phyloP scores from a whole-genome alignment of 2,888 invertebrate species.

The Nomada ferruginata region DNA sequence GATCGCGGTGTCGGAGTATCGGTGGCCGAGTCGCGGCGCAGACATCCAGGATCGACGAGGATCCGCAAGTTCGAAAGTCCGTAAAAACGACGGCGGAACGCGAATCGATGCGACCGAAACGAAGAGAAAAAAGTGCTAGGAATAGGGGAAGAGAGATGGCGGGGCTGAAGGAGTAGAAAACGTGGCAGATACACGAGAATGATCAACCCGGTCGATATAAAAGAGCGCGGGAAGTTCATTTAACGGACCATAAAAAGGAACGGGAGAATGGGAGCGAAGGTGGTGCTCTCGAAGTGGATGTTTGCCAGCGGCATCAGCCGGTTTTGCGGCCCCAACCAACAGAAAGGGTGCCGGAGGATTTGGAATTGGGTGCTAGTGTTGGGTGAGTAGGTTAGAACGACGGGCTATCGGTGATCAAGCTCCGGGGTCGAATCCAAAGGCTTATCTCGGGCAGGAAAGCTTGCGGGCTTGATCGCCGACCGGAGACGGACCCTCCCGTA shows the following conservation, averaged over 20 bases:
- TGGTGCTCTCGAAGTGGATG: slow-evolving; percentile 47
- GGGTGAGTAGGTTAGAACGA: slow-evolving; percentile 70
- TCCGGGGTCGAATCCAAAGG: slow-evolving; percentile 74
- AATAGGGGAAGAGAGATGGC: not conserved
- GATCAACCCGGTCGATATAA: slow-evolving; percentile 80
- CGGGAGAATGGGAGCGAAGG: slow-evolving; percentile 42
- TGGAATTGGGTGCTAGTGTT: slow-evolving; percentile 72
- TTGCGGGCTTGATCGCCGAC: slow-evolving; percentile 60
- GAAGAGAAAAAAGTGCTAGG: not conserved
- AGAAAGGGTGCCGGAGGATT: slow-evolving; percentile 72
- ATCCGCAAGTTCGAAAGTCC: not conserved
- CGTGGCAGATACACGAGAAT: slow-evolving; percentile 74
- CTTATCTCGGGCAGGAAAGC: slow-evolving; percentile 77
- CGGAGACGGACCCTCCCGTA: slow-evolving; percentile 42
- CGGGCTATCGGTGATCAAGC: slow-evolving; percentile 79
- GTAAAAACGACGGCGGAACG: slow-evolving; percentile 39
- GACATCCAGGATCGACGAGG: too few relatives aligned
- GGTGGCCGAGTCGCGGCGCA: not conserved
- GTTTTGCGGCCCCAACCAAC: slow-evolving; percentile 47
- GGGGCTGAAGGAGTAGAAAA: slow-evolving; percentile 15
- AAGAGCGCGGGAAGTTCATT: slow-evolving; percentile 82
- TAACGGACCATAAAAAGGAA: slow-evolving; percentile 81
- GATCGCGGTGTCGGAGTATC: slow-evolving; percentile 5
- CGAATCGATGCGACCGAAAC: slow-evolving; percentile 26
- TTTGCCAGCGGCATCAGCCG: slow-evolving; percentile 61